Percentiles rank a stretch among this genome's conserved stretches.
Evolutionary conservation across 2,113 vertebrate species (phyloP).

Genomic region (Saccopteryx leptura): DNA sequence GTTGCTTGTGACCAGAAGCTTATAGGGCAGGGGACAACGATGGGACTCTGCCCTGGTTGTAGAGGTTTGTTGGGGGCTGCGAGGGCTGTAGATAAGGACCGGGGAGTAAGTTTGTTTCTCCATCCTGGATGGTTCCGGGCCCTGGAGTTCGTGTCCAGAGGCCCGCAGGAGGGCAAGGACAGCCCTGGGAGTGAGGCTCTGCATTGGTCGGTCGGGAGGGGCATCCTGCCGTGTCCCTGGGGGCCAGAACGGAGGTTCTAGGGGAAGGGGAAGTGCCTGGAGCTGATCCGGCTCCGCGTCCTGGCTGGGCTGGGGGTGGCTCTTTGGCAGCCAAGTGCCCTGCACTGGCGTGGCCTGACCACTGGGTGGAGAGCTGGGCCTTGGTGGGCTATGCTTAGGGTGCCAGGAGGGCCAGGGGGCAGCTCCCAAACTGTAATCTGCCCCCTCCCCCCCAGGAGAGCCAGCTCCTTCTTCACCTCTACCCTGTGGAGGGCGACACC

Average conservation of each 20-base stretch:
- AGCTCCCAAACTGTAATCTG: neutral
- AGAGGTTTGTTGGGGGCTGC: rapidly evolving
- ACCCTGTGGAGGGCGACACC: rapidly evolving
- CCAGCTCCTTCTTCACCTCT: too few species aligned
- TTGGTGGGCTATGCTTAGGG: neutral
- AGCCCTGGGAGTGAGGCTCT: neutral
- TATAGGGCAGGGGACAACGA: neutral
- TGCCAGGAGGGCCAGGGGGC: rapidly evolving
- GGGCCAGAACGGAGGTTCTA: slow-evolving; percentile 64
- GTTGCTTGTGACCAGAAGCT: neutral
- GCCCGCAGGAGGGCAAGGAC: neutral
- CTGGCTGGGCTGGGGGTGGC: slow-evolving; percentile 5
- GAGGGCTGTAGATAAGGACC: neutral
- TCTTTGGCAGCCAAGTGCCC: neutral
- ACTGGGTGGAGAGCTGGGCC: slow-evolving; percentile 38
- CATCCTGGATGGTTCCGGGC: neutral
- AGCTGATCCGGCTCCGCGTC: slow-evolving; percentile 62
- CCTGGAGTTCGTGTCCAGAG: neutral
- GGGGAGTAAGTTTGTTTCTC: neutral
- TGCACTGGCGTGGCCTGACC: slow-evolving; percentile 11
- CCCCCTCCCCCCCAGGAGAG: neutral
- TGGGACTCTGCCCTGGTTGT: neutral
- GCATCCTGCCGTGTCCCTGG: slow-evolving; percentile 76
- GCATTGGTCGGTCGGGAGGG: slow-evolving; percentile 58
- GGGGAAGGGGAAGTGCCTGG: slow-evolving; percentile 79